Evolutionary conservation across 1,140 invertebrate species (phyloP).

Genomic region (Agrypnia vestita): DNA sequence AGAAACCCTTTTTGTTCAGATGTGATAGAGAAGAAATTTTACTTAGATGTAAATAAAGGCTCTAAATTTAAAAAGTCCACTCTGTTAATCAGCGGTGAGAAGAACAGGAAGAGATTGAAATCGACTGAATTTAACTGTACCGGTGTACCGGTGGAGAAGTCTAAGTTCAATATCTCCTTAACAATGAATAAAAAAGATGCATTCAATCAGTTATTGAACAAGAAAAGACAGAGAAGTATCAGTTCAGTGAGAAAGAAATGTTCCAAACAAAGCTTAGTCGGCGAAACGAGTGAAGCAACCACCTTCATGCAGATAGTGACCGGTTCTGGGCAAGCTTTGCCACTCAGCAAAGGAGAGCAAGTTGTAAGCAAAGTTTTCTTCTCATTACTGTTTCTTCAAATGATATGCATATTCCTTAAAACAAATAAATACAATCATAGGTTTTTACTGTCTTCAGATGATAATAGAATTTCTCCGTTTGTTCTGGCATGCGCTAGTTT

Average conservation of each 20-base stretch:
- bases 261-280: conserved; percentile 11
- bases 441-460: too few species aligned
- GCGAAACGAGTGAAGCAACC: conserved; percentile 57
- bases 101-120: conserved; percentile 24
- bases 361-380: conserved; percentile 68
- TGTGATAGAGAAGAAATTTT: background rate
- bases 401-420: too few species aligned
- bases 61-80: conserved; percentile 3
- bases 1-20: conserved; percentile 3
- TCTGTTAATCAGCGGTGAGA: background rate
- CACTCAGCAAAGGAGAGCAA: conserved; percentile 75
- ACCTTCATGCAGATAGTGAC: conserved; percentile 71
- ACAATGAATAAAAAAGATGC: conserved; percentile 44
- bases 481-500: too few species aligned
- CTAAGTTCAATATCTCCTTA: conserved; percentile 53
- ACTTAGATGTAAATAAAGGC: background rate
- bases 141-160: conserved; percentile 20
- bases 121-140: conserved; percentile 12
- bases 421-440: too few species aligned
- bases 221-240: conserved; percentile 38
- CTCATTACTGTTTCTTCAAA: too few species aligned
- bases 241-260: conserved; percentile 20
- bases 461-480: too few species aligned
- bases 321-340: conserved; percentile 71
- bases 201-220: conserved; percentile 36